Evolutionary conservation across 2,113 vertebrate genomes (phyloP).

Genomic region (Uria lomvia): DNA sequence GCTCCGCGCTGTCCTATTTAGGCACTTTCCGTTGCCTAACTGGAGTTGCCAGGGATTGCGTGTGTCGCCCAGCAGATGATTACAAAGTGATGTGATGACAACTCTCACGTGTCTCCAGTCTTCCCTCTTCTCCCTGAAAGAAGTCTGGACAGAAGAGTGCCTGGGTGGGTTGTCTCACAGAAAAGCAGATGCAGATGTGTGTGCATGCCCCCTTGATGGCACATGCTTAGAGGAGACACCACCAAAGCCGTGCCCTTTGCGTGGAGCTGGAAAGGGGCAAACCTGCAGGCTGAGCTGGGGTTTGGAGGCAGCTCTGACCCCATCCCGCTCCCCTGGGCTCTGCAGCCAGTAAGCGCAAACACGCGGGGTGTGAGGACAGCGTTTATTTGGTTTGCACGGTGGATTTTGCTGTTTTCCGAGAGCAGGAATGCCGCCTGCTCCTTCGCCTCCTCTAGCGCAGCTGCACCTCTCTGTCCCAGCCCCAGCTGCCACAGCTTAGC

Average conservation of each 20-base stretch:
- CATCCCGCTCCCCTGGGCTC: background rate
- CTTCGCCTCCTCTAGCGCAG: background rate
- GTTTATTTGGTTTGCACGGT: background rate
- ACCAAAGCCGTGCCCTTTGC: accelerated
- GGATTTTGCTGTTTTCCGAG: conserved; percentile 8
- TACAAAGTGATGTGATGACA: accelerated
- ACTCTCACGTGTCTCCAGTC: background rate
- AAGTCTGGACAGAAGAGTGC: background rate
- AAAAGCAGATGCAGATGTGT: accelerated
- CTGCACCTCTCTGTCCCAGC: conserved; percentile 27
- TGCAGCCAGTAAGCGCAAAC: background rate
- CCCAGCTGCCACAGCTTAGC: conserved; percentile 42
- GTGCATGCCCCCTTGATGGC: background rate
- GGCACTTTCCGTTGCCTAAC: background rate
- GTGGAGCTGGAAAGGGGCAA: background rate
- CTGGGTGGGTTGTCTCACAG: background rate
- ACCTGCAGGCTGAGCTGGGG: background rate
- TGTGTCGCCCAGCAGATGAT: background rate
- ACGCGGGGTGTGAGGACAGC: background rate
- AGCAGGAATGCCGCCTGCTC: background rate
- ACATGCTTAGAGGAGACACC: background rate
- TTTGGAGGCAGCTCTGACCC: background rate
- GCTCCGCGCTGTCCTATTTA: background rate
- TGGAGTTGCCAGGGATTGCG: background rate
- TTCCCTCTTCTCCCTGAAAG: background rate